Percentiles rank a stretch among this genome's conserved stretches.
Evolutionary conservation across 2,888 invertebrate genomes (phyloP).

Genomic region (Ypsolopha sequella): DNA sequence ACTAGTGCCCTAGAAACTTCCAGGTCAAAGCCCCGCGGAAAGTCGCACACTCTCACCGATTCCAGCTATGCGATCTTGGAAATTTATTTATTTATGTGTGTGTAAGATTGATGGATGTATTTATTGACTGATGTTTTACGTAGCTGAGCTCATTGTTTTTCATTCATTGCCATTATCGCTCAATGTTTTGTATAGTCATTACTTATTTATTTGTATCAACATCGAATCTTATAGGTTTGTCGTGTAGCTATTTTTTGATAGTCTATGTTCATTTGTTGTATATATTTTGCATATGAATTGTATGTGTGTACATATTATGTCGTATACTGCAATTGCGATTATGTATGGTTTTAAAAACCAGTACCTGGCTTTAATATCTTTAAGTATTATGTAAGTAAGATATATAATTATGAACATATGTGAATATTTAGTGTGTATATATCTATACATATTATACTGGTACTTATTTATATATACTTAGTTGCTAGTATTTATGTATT

Average conservation of each 20-base stretch:
- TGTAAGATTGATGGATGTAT: conserved; percentile 40
- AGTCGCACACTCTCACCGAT: neutral
- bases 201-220: conserved; percentile 15
- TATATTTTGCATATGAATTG: conserved; percentile 12
- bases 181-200: conserved; percentile 22
- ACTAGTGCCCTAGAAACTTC: neutral
- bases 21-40: conserved; percentile 1
- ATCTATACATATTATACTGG: conserved; percentile 11
- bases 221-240: conserved; percentile 17
- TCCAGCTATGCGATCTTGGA: neutral
- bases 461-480: no score
- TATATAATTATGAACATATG: neutral
- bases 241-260: conserved; percentile 23
- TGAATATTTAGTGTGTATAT: conserved; percentile 5
- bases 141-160: conserved; percentile 12
- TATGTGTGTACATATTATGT: conserved; percentile 18
- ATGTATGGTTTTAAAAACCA: conserved; percentile 22
- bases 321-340: conserved; percentile 15
- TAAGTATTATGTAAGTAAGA: conserved; percentile 34
- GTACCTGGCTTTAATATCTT: conserved; percentile 59
- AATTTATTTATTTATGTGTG: conserved; percentile 27
- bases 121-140: conserved; percentile 30
- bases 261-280: conserved; percentile 16
- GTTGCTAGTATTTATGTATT: neutral
- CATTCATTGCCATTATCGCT: conserved; percentile 19